Evolutionary conservation across 2,888 invertebrate genomes (phyloP), one percentile per base, ranked within the genome.

Genomic region (Nomada goodeniana): DNA sequence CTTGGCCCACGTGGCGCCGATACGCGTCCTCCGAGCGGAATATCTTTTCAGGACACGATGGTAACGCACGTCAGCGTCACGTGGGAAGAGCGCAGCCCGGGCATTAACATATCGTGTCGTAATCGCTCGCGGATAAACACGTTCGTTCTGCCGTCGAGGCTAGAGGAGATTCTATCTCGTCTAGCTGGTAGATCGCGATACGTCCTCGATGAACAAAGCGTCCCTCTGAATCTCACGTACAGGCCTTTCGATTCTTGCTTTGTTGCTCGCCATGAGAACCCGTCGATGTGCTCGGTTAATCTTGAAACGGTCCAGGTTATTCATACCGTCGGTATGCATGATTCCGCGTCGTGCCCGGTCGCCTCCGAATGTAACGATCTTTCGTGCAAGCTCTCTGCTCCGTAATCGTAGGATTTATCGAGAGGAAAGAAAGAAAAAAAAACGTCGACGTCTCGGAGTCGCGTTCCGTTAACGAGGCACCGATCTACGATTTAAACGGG

Each of bases 71-170:
- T 77, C 73, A 81, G 55, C 69, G 86, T 86, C 83, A 86, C 85
- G 88, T 88, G 87, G 87, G 82, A 88, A 85, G 87, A 77, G 82
- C 81, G 69, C 80, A 60, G 81, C 65, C 57, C 68, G 73, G 73
- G 52, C 83, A 88, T 88, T 88, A 87, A 88, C 88, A 87, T 88
- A 88, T 88, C 87, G 86, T 83, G 87, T 86, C 83, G 88, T 88
- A 88, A 88, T 88, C 88, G 84, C 74, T 79, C 84, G 88, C 83
- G 87, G 83, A 87, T 86, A 88, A 88, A 88, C 87, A 87, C 84
- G 88, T 88, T 86, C 80, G 86, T 86, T 82, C 77, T 78, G 44
- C 72, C 76, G 79, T 69, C 64, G 82, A 80, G 83, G 82, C 75
- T 85, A 80, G 65, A 79, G 72, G 80, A 85, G 88, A 88, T 88